Evolutionary conservation across 2,888 invertebrate genomes (phyloP), one percentile per base, ranked within the genome.

Genomic region (Malthinus flaveolus): DNA sequence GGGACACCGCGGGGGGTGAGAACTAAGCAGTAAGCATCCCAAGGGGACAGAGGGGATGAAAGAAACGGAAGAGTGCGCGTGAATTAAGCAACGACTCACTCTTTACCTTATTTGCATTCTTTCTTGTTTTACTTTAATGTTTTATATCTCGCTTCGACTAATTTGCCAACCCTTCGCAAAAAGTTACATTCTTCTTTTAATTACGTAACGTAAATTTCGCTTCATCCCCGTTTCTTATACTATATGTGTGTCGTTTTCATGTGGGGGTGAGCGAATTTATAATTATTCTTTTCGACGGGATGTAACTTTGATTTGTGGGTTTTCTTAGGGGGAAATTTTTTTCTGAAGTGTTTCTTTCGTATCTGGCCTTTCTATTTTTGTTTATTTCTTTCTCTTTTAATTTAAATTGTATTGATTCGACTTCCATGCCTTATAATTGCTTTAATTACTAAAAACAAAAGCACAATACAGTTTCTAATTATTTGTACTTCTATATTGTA

Each of bases 51-150:
- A 58, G 64, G 62, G 65, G 60, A 61, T 64, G 76, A 79, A 80
- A 79, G 80, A 78, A 79, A 78, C 75, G 77, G 77, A 78, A 78
- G 77, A 78, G 76, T 76, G 75, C 77, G 76, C 76, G 75, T 71
- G 78, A 78, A 78, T 78, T 78, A 77, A 78, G 78, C 75, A 76
- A 75, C 77, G 77, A 77, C 77, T 73, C 74, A 74, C 77, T 77
- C 76, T 75, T 75, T 74, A 75, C 71, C 75, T 77, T 75, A 76
- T 77, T 77, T 76, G 74, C 76, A 77, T 77, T 76, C 75, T 75
- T 72, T 71, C 68, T 70, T 68, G 69, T 71, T 68, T 68, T 66
- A 66, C 68, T 64, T 57, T 57, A 56, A 57, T 60, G 67, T 58
- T 49, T 50, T 59, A 61, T 64, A 62, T 68, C 61, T 63, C 61